Percentiles rank a stretch among this genome's conserved stretches.
phyloP scores from a whole-genome alignment of 2,888 invertebrate species.

The Cantharis rustica region DNA sequence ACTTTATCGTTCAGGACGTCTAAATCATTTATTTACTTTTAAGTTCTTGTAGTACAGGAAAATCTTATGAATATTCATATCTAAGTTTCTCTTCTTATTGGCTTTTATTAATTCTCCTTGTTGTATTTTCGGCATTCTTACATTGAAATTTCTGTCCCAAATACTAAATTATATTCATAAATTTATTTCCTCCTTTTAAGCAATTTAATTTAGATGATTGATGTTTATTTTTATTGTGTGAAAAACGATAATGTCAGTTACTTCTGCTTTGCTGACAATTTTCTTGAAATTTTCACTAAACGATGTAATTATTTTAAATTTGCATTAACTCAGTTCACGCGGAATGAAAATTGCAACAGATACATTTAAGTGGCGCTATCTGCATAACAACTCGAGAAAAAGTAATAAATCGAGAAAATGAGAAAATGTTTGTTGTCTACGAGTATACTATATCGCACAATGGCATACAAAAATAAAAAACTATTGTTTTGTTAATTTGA shows the following conservation, averaged over 20 bases:
- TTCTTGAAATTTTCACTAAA: not conserved
- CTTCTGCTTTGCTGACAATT: not conserved
- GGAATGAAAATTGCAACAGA: not conserved
- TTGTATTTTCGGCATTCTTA: not conserved
- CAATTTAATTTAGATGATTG: not conserved
- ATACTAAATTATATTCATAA: conserved; percentile 1
- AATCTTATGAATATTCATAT: conserved; percentile 2
- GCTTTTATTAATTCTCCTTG: not conserved
- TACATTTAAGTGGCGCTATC: not conserved
- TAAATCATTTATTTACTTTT: not conserved
- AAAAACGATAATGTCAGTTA: not conserved
- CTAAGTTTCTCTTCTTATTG: not conserved
- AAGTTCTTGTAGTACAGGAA: not conserved
- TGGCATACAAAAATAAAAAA: not conserved
- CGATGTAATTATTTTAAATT: not conserved
- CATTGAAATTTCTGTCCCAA: not conserved
- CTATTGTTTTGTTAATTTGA: not conserved
- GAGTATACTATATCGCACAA: no score
- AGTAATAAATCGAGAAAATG: not conserved
- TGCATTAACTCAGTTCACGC: not conserved
- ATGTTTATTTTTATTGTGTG: not conserved
- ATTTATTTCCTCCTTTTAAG: not conserved
- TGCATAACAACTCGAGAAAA: not conserved
- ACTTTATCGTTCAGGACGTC: not conserved
- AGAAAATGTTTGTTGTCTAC: not conserved